Conservation (phyloP, 2,888 invertebrate genomes). For the Campoplex capitator region DNA sequence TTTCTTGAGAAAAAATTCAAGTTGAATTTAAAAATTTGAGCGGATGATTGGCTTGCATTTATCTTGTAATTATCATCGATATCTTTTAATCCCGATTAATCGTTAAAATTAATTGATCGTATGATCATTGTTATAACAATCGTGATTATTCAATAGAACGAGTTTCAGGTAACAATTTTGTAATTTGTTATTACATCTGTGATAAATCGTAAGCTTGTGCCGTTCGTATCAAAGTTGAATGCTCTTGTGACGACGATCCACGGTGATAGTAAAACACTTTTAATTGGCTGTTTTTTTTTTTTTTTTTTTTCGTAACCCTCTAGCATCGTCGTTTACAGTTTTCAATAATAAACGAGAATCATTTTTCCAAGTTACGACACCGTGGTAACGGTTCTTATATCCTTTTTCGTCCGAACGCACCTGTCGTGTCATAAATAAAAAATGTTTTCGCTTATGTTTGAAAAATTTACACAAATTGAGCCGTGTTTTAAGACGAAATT, state of each 20-base stretch:
- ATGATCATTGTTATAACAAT: constrained; percentile 18
- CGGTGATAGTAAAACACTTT: background rate
- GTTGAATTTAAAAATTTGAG: background rate
- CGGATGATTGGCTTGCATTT: background rate
- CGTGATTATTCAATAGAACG: background rate
- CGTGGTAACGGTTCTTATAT: background rate
- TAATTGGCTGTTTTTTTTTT: background rate
- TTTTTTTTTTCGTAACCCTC: background rate
- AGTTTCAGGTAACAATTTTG: background rate
- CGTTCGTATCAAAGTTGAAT: background rate
- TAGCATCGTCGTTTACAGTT: background rate
- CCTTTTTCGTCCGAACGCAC: background rate
- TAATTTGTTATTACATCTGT: background rate
- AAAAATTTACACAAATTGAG: background rate
- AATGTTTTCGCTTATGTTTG: background rate
- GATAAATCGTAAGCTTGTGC: background rate
- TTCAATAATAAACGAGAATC: background rate
- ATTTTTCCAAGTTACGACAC: background rate
- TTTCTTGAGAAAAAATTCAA: constrained; percentile 3
- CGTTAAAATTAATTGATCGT: background rate
- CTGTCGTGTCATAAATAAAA: background rate
- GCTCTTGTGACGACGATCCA: background rate
- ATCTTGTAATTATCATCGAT: background rate
- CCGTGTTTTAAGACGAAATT: background rate
- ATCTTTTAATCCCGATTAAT: background rate